Evolutionary conservation across 2,888 invertebrate species (phyloP), one percentile per base, ranked within the genome.

Genomic region (Himalopsyche anomala): DNA sequence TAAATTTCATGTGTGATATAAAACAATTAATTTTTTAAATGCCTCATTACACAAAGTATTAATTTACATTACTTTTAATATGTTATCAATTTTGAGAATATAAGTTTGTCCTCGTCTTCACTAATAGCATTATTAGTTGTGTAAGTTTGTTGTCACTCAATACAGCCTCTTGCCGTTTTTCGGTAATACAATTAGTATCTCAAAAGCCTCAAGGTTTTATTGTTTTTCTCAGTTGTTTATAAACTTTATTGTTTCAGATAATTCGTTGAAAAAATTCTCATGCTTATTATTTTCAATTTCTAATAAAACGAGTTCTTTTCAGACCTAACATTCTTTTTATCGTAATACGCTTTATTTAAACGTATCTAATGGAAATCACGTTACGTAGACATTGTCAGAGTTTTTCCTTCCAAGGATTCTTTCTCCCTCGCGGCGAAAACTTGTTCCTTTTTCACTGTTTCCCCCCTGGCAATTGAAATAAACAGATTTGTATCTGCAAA

Each of bases 301-400:
- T n/a, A 36, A 36, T 36, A 74, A 74, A 74, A 74, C 38, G 74
- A 38, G 15, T 28, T 36, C 38, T 74, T 74, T 74, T 74, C 12
- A 15, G 28, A 62, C 62, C 62, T 8, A 12, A 74, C 28, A 74
- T 28, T 36, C 11, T 55, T 74, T 69, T 74, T 36, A 38, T 74
- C 74, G 74, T 2, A 28, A 38, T 74, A 74, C 74, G 74, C 74
- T 36, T 74, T 74, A 74, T 74, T 74, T 74, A 74, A 74, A 74
- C 74, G 74, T 36, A 74, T 74, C 74, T 74, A 74, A 74, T 74
- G 74, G 74, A 74, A 74, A 74, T 74, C 74, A 38, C 12, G 74
- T 36, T 74, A 36, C 74, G 74, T 38, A 74, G 74, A 74, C 74
- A 38, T 74, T 74, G 36, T 36, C n/a, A 6, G 74, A 74, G 74